phyloP scores from a whole-genome alignment of 2,113 vertebrate genomes.

The Eublepharis macularius region DNA sequence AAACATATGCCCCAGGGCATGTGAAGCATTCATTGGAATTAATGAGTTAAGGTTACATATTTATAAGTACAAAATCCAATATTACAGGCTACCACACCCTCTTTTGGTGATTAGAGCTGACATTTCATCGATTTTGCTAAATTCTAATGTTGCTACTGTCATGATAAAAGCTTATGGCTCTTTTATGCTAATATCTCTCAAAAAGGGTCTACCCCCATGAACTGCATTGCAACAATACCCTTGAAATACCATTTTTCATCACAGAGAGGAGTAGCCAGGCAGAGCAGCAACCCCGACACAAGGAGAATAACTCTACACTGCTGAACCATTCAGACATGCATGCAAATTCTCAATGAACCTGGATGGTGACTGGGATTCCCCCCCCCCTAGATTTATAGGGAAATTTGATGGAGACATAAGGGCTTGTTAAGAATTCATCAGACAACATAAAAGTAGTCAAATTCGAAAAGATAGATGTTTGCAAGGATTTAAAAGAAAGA shows the following conservation, averaged over 20 bases:
- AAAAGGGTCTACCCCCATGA: rapidly evolving
- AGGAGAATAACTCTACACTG: not conserved
- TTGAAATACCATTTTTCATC: not conserved
- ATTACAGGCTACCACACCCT: not conserved
- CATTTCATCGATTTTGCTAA: not conserved
- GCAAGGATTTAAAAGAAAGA: not conserved
- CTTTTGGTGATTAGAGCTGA: not conserved
- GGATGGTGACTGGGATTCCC: not conserved
- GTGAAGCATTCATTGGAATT: not conserved
- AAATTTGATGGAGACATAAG: not conserved
- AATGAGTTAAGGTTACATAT: not conserved
- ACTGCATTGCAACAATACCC: rapidly evolving
- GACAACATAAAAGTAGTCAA: not conserved
- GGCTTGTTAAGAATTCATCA: not conserved
- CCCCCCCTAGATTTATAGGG: not conserved
- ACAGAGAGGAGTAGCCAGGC: too few relatives aligned
- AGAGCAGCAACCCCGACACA: too few relatives aligned
- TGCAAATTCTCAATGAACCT: not conserved
- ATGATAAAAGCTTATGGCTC: too few relatives aligned
- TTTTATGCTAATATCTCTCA: rapidly evolving
- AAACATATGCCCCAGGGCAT: not conserved
- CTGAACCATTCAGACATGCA: not conserved
- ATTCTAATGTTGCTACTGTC: not conserved
- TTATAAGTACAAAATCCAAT: not conserved
- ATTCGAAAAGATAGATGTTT: not conserved